Base-by-base conservation (phyloP, 2,113 vertebrate species). In the Cyrtonyx montezumae region DNA sequence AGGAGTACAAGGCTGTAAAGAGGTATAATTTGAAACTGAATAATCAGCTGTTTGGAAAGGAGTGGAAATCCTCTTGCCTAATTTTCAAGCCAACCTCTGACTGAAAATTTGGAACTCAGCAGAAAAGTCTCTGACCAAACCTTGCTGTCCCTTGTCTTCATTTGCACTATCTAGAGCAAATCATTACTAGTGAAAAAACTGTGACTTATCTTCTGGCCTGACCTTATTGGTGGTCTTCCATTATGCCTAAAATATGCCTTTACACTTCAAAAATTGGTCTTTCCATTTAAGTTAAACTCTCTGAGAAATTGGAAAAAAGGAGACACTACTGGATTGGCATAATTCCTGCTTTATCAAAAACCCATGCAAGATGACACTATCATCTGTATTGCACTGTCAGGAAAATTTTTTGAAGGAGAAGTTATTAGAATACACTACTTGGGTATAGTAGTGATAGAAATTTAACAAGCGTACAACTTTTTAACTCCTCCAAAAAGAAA, bases 381-480 rank as follows among this genome's bases (percentile, higher is more conserved):
- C n/a, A 62, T 40, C 30, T 56, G 4, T 34, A 22, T 21, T 55
- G 19, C 62, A 15, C 4, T 42, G 13, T 28, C 13, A 65, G 43
- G 26, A 84, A 84, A 79, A 71, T 3, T 30, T 6, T 45, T 25
- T 34, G 12, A 9, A 61, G 10, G 49, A 68, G 5, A 79, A 85
- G 8, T 19, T 51, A n/a, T 62, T 36, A 71, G 30, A 37, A 59
- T 4, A 11, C 5, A 34, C 48, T 70, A 3, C 16, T 69, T 53
- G 9, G 7, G 25, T 49, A 34, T 12, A 83, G 8, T 45, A 79
- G 49, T 21, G 13, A 11, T 67, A 66, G 16, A 3, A 14, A 61
- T 46, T 63, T 5, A 5, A 13, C 32, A 58, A n/a, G 30, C 18
- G 20, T n/a, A 45, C 0, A 3, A 19, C 4, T 2, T 78, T 86